A percentile compares a stretch with the other conserved stretches of the same genome.
phyloP scores from a whole-genome alignment of 2,797 vertebrate species.

The Vultur gryphus region DNA sequence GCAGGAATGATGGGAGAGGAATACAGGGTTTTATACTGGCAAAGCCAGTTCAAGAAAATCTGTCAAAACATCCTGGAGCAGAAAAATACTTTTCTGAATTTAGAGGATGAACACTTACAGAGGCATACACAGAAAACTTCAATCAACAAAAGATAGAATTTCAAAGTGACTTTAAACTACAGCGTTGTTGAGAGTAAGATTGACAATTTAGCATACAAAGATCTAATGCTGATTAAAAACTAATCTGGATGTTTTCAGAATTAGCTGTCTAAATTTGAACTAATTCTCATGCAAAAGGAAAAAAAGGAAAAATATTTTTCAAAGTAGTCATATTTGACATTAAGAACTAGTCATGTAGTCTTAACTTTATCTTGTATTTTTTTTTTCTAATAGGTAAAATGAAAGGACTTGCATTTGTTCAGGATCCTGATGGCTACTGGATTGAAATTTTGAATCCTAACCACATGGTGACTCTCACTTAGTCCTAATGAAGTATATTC shows the following conservation, averaged over 20 bases:
- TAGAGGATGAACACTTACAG: background rate
- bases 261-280: background rate
- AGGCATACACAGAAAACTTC: background rate
- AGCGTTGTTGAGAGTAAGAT: background rate
- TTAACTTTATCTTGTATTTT: background rate
- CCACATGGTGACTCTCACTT: constrained; percentile 84
- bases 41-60: background rate
- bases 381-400: constrained; percentile 85
- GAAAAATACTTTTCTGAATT: background rate
- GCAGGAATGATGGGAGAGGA: background rate
- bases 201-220: background rate
- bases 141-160: background rate
- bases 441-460: constrained; percentile 98
- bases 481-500: background rate
- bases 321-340: background rate
- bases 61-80: background rate
- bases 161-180: background rate
- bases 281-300: background rate
- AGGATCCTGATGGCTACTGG: constrained; percentile 99
- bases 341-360: background rate
- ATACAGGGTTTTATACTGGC: background rate
- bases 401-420: constrained; percentile 97
- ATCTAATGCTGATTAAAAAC: background rate
- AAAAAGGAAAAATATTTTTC: background rate
- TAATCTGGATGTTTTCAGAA: background rate